phyloP scores from a whole-genome alignment of 2,888 invertebrate species.

The Orthosia incerta region DNA sequence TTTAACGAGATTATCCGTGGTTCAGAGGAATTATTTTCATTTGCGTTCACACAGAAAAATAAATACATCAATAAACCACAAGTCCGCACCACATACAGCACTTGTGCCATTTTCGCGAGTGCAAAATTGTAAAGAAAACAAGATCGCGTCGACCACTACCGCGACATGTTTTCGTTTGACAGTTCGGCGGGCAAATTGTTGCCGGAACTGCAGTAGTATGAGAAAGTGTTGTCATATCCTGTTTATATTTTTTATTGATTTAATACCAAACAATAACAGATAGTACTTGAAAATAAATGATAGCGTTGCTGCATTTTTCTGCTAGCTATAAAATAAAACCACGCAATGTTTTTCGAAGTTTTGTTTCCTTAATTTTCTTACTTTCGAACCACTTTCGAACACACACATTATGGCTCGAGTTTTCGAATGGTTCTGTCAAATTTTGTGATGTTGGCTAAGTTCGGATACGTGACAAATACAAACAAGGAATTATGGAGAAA shows the following conservation, averaged over 20 bases:
- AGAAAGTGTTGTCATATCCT: conserved; percentile 80
- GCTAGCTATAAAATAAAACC: background rate
- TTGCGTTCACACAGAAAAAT: conserved; percentile 76
- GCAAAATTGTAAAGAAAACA: conserved; percentile 77
- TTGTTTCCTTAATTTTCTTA: background rate
- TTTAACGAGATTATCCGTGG: conserved; percentile 80
- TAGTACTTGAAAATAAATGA: background rate
- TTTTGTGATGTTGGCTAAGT: conserved; percentile 11
- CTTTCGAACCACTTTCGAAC: conserved; percentile 1
- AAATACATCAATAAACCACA: conserved; percentile 85
- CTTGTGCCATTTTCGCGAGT: conserved; percentile 81
- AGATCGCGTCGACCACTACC: conserved; percentile 67
- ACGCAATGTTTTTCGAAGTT: background rate
- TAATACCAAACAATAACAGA: background rate
- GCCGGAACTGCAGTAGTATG: conserved; percentile 84
- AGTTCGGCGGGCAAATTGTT: conserved; percentile 86
- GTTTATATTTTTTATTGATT: conserved; percentile 49
- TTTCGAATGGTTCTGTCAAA: conserved; percentile 33
- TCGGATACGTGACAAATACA: conserved; percentile 40
- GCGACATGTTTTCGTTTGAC: conserved; percentile 86
- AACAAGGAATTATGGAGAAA: background rate
- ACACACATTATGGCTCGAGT: background rate
- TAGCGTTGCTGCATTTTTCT: rapidly evolving
- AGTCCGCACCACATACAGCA: conserved; percentile 85
- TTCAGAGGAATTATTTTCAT: conserved; percentile 69